Evolutionary conservation across 2,113 vertebrate genomes (phyloP), one percentile per base, ranked within the genome.

Genomic region (Heteronetta atricapilla): DNA sequence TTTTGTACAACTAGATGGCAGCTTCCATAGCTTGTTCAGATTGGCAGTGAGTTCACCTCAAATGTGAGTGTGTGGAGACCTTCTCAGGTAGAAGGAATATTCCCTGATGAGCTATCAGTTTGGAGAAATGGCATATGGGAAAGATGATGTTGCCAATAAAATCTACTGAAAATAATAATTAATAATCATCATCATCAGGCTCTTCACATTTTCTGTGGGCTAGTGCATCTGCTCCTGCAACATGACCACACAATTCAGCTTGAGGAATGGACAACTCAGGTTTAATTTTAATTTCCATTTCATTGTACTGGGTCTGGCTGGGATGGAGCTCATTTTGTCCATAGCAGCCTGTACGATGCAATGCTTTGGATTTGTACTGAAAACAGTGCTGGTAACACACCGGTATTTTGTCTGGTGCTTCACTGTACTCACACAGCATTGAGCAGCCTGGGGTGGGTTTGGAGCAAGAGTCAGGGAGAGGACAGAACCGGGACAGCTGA

Each of bases 341-440:
- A 44, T 40, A 60, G 55, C 55, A 78, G 55, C 60, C 46, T 7
- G 0, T 10, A 10, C 64, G 31, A 64, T 29, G 68, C 38, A 18
- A 19, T 7, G 3, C 13, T 77, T 66, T 21, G 31, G 31, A 42
- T 31, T 33, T 62, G 52, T 48, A 46, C 46, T 19, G 3, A 42
- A 48, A 58, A 2, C 36, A 44, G 63, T 10, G 52, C 67, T 8
- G 28, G 15, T 13, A 42, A 73, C 42, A 33, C 23, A 34, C 5
- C 22, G 8, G 0, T 11, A 8, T 34, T 78, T 29, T 56, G 63
- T 50, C 77, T 56, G 0, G 9, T 5, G 55, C 12, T 4, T 3
- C 60, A 6, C 0, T 0, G 8, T 19, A 28, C 48, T 36, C 16
- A n/a, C 1, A 0, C 50, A 8, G 29, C 7, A 4, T 21, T 3